Evolutionary conservation across 2,797 vertebrate genomes (phyloP), one percentile per base, ranked within the genome.

Genomic region (Podarcis lilfordi): DNA sequence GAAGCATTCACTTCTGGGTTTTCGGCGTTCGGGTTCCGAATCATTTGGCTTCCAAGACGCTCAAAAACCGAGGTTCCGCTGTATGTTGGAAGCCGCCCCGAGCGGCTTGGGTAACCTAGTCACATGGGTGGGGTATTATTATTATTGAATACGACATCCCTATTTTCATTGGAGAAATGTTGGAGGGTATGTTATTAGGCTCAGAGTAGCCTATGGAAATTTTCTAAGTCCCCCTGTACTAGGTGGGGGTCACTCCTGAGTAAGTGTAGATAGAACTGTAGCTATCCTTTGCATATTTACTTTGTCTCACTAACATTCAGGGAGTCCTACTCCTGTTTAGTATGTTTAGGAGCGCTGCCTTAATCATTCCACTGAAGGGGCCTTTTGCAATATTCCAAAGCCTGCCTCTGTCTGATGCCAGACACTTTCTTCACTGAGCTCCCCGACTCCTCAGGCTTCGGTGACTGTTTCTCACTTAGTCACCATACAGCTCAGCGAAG

Each of bases 391-490:
- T n/a, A 86, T 89, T 90, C 61, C 50, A 55, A 55, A 1, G 50
- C 50, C 50, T 55, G 50, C 13, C 15, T 50, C 68, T 35, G 17
- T 74, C 59, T 64, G n/a, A 43, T 55, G 37, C 69, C 35, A 82
- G 74, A 8, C 83, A 74, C 88, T 90, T 91, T 95, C 82, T 91
- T 77, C 91, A 84, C 45, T 83, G 95, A 95, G 95, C 82, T 82
- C 90, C 89, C 91, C 77, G 76, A 90, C 91, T 91, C 91, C n/a
- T 21, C 84, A 40, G 68, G 82, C 89, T 96, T 94, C 95, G 80
- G 89, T 89, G 95, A 94, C 90, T 45, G 13, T 90, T 92, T 92
- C 88, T 68, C 35, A 1, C 94, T 96, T 94, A 96, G 93, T 96
- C 95, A 95, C 93, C 89, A 82, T 82, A 64, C 90, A 94, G 90